Base-by-base conservation (phyloP, 2,888 invertebrate genomes). In the Nemotelus nigrinus region DNA sequence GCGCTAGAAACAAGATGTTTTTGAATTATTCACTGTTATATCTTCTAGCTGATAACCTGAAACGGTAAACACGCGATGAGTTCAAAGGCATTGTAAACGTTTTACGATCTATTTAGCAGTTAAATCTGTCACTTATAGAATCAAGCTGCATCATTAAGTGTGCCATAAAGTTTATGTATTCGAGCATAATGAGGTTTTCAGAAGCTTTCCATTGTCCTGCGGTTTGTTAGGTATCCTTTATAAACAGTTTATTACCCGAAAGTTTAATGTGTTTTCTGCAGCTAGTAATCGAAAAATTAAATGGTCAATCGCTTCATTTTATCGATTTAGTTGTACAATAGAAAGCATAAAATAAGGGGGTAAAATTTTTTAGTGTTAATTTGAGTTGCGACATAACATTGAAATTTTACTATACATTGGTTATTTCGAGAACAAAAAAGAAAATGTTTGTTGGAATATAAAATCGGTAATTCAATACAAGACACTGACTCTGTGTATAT, bases 41-140 rank as follows among this genome's bases (percentile, higher is more conserved):
- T 53, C 53, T 53, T 53, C 53, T 6, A 53, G 7, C 6, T 1
- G 1, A 53, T 6, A 10, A 53, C 53, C 43, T 74, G 55, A 63
- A 63, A 74, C 41, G n/a, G 44, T 39, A 25, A 25, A 25, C 25
- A 25, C 41, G 8, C 60, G 48, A 63, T 74, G 55, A 55, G 55
- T 70, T 25, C 10, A 63, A 63, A 41, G 63, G 63, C 44, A 63
- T 7, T 25, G 41, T 47, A 47, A 70, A 60, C 74, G 74, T 63
- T 74, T 74, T 63, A 74, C 44, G 63, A 63, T 41, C 43, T 1
- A 41, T 63, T 39, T 44, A 63, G 63, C 74, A 74, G 48, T 74
- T 74, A 63, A 74, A 74, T 48, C 74, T 58, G 72, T 72, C 72
- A 70, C 70, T 58, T 58, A 72, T 72, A 57, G 72, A 25, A 25